Base-by-base conservation (phyloP, 2,113 vertebrate genomes). In the Nycticebus coucang region DNA sequence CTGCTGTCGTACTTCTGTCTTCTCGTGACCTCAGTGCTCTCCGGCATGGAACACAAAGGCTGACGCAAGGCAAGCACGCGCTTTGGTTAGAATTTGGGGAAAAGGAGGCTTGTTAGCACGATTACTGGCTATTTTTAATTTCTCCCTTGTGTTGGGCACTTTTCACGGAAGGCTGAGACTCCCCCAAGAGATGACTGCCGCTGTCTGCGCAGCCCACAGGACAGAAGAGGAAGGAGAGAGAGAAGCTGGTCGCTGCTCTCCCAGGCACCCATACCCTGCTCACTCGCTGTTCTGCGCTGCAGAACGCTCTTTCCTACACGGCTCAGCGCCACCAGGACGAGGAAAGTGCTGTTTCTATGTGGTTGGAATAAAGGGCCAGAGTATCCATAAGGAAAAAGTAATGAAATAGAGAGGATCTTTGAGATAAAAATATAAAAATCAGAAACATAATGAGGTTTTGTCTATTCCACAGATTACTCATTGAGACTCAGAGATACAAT, bases 41-140 rank as follows among this genome's bases (percentile, higher is more conserved):
- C 99, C 22, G 99, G 99, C 99, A 99, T 99, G 30, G 99, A 99
- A 93, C 97, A 99, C 94, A 99, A 95, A 3, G 99, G 98, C 99
- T 99, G 97, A 94, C 95, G 93, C 0, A 83, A 94, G 53, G 37
- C 83, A 71, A 82, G 19, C 45, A 80, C 28, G 72, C 89, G 55
- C 75, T 55, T 68, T 50, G 59, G 87, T 90, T 80, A 97, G 85
- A 93, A 64, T 26, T 82, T 35, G 26, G 8, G 9, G 7, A 82
- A 89, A 68, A 24, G 28, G 11, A 77, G 50, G 19, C 26, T 75
- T 35, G 82, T 2, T 64, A 69, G 75, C 28, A 50, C 37, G 33
- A 71, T n/a, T 24, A 93, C 18, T 45, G 77, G 87, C 68, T 71
- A 45, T 55, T 86, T 78, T 90, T 17, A 94, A 75, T 62, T 59